phyloP scores from a whole-genome alignment of 2,113 vertebrate genomes.

The Scytalopus superciliaris region DNA sequence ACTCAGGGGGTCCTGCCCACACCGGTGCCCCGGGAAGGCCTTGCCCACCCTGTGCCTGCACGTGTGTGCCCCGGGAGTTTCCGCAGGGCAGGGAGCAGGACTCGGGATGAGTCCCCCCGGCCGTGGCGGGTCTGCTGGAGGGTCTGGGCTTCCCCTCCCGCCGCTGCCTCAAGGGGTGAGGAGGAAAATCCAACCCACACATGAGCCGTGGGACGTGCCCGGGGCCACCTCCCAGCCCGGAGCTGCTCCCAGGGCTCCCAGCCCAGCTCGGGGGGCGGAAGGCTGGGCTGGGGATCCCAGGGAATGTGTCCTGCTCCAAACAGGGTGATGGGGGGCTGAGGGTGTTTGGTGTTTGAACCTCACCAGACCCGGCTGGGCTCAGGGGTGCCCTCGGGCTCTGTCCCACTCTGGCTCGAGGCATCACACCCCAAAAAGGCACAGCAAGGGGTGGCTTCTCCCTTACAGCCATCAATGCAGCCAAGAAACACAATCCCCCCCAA shows the following conservation, averaged over 20 bases:
- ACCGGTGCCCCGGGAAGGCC: not conserved
- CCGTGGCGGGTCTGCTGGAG: fast-evolving
- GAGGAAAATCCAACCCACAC: not conserved
- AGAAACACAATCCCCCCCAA: not conserved
- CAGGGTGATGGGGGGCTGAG: not conserved
- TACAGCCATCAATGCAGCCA: not conserved
- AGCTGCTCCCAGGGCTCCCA: not conserved
- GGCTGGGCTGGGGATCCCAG: fast-evolving
- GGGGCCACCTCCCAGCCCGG: not conserved
- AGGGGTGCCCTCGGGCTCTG: not conserved
- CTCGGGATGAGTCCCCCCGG: not conserved
- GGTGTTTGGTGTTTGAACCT: not conserved
- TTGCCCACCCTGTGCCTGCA: not conserved
- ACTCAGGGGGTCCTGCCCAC: fast-evolving
- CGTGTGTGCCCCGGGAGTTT: not conserved
- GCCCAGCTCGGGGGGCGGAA: not conserved
- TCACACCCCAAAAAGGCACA: fast-evolving
- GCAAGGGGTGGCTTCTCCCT: not conserved
- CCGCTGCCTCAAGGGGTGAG: fast-evolving
- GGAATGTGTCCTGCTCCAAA: not conserved
- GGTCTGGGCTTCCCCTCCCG: not conserved
- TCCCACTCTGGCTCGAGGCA: not conserved
- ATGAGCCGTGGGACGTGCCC: not conserved
- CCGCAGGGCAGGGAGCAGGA: not conserved
- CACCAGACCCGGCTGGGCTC: not conserved